These are phyloP conservation scores for Orchesella cincta DNA, from an alignment of 1,140 invertebrate species.

Conservation along the genomic window DNA sequence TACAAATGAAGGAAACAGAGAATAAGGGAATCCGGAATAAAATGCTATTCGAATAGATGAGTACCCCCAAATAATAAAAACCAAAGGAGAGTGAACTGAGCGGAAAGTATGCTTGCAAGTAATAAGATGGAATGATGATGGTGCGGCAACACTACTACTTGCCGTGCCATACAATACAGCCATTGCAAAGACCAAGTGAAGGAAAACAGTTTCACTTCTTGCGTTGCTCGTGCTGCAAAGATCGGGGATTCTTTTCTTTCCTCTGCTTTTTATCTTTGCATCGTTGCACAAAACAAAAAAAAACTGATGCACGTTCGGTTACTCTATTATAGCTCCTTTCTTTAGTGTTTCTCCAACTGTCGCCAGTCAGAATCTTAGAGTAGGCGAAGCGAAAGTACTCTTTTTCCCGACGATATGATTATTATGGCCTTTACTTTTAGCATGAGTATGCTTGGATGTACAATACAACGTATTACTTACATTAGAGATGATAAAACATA, in stretches of 20 bases:
- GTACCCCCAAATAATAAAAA: not conserved
- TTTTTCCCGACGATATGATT: not conserved
- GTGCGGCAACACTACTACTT: not conserved
- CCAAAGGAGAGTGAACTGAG: not conserved
- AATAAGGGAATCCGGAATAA: slow-evolving; percentile 6
- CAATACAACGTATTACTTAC: not conserved
- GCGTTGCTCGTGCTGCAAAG: not conserved
- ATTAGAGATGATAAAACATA: not conserved
- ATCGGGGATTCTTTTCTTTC: not conserved
- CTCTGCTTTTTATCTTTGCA: not conserved
- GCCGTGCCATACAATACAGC: not conserved
- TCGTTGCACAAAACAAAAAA: slow-evolving; percentile 4
- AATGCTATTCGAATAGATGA: not conserved
- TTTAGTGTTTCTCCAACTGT: not conserved
- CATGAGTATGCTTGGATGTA: not conserved
- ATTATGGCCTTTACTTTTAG: not conserved
- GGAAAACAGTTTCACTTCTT: not conserved
- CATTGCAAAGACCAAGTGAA: not conserved
- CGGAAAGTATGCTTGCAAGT: not conserved
- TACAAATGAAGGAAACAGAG: not conserved
- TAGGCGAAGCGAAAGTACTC: not conserved
- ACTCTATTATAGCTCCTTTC: not conserved
- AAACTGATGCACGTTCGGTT: not conserved
- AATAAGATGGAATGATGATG: not conserved
- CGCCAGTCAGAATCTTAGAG: not conserved